Base-by-base conservation (phyloP, 2,888 invertebrate species). In the Polydesmus complanatus region DNA sequence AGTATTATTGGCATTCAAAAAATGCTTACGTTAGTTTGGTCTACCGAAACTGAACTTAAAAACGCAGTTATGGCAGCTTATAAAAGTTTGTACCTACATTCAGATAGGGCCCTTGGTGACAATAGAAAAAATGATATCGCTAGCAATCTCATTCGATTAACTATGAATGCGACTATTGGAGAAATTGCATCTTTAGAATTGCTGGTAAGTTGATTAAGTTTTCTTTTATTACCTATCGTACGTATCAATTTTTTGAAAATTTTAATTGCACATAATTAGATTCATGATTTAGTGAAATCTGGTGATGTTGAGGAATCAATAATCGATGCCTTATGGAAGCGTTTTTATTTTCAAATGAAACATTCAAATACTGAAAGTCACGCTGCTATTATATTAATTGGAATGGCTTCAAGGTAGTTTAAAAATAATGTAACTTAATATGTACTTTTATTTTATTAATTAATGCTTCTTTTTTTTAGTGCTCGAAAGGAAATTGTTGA, bases 11-110 rank as follows among this genome's bases (percentile, higher is more conserved):
- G 88, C 1, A 81, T 91, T 62, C 78, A 81, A 62, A 81, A 82
- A 67, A 88, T 92, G 86, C 73, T 91, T 66, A 77, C 81, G 59
- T 78, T 91, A 54, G 84, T 91, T 61, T 86, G 86, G 82, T 84
- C 85, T 14, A 83, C 83, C n/a, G 91, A 91, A 73, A 80, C 82
- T 68, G 80, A 80, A 64, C 75, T 80, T 14, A 76, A 74, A 67
- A 85, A 86, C 65, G 83, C 85, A 0, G 85, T 90, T 0, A 83
- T 85, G 26, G 79, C 80, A 37, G 88, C 90, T 0, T 90, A 89
- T 73, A 83, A 83, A 67, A 78, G 79, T 3, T 80, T 88, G 70
- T 88, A 85, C 72, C 72, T 85, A 19, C 75, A 77, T 50, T 19
- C 26, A 21, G 14, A 11, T n/a, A n/a, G 18, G 23, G 3, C 25